Conservation (phyloP, 1,140 invertebrate species). For the Thaumatotibia leucotreta region DNA sequence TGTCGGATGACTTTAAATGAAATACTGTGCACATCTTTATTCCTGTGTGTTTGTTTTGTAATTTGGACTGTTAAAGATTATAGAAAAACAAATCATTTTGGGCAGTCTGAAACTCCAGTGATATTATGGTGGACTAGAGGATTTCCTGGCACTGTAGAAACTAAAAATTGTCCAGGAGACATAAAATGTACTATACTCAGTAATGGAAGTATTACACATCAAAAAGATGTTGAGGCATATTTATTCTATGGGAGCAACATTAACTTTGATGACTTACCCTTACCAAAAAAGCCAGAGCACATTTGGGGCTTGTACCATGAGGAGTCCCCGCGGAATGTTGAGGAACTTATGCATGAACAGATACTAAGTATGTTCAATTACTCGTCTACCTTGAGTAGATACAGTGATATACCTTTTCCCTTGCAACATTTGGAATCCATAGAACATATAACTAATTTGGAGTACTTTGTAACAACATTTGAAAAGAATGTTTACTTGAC, state of each 20-base stretch:
- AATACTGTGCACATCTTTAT: conserved; percentile 30
- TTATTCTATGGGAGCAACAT: conserved; percentile 87
- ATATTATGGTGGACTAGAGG: conserved; percentile 67
- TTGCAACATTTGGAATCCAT: conserved; percentile 82
- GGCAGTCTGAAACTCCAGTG: conserved; percentile 33
- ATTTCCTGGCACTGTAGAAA: conserved; percentile 50
- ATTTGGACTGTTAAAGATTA: conserved; percentile 20
- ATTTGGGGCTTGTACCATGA: conserved; percentile 90
- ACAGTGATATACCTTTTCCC: conserved; percentile 86
- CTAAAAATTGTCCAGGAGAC: conserved; percentile 37
- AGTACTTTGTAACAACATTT: conserved; percentile 77
- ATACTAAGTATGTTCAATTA: conserved; percentile 85
- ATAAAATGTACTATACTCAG: conserved; percentile 52
- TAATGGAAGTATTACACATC: conserved; percentile 28
- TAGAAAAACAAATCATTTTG: conserved; percentile 2
- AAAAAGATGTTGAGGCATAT: conserved; percentile 60
- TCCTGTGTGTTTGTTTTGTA: conserved; percentile 26
- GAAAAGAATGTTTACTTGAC: conserved; percentile 78
- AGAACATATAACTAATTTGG: conserved; percentile 76
- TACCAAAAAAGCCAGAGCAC: conserved; percentile 77
- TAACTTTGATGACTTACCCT: conserved; percentile 81
- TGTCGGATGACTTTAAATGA: conserved; percentile 34
- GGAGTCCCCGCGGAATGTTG: conserved; percentile 91
- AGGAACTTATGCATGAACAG: conserved; percentile 79
- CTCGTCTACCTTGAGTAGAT: conserved; percentile 87